Percentiles rank a stretch among this genome's conserved stretches.
Evolutionary conservation across 2,797 vertebrate genomes (phyloP).

Genomic region (Remorina albescens): DNA sequence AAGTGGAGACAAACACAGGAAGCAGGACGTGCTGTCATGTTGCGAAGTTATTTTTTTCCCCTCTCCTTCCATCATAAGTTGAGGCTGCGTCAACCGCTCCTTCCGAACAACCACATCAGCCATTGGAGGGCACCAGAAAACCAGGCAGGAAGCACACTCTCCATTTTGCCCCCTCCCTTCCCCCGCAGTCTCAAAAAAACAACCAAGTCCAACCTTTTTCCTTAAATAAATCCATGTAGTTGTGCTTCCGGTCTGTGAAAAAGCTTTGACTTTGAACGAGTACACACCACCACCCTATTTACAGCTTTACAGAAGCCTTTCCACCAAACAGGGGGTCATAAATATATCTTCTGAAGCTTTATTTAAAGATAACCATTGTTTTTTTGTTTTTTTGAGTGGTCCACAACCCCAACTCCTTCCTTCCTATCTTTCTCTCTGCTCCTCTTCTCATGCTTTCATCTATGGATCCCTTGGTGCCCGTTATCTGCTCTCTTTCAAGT

Average conservation of each 20-base stretch:
- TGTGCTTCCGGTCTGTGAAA: constrained; percentile 21
- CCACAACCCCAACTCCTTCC: constrained; percentile 63
- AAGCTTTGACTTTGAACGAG: constrained; percentile 47
- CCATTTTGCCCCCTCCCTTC: constrained; percentile 23
- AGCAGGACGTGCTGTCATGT: constrained; percentile 82
- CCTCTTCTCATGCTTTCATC: constrained; percentile 72
- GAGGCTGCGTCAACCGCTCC: constrained; percentile 34
- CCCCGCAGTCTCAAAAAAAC: constrained; percentile 31
- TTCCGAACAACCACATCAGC: constrained; percentile 22
- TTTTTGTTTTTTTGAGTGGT: constrained; percentile 39
- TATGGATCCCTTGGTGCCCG: constrained; percentile 37
- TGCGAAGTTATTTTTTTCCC: constrained; percentile 77
- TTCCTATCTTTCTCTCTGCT: constrained; percentile 68
- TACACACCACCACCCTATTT: constrained; percentile 23
- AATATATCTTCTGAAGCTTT: constrained; percentile 73
- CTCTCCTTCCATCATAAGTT: constrained; percentile 68
- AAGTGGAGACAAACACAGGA: constrained; percentile 87
- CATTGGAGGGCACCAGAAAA: constrained; percentile 33
- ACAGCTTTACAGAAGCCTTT: constrained; percentile 15
- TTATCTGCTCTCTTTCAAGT: constrained; percentile 62
- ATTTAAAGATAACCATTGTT: constrained; percentile 81
- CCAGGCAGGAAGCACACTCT: constrained; percentile 45
- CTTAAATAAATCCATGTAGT: constrained; percentile 38
- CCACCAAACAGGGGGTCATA: constrained; percentile 51
- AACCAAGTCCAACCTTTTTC: constrained; percentile 31